These are phyloP conservation scores for Rhagoletis pomonella DNA, from an alignment of 1,140 invertebrate species.

Conservation along the genomic window DNA sequence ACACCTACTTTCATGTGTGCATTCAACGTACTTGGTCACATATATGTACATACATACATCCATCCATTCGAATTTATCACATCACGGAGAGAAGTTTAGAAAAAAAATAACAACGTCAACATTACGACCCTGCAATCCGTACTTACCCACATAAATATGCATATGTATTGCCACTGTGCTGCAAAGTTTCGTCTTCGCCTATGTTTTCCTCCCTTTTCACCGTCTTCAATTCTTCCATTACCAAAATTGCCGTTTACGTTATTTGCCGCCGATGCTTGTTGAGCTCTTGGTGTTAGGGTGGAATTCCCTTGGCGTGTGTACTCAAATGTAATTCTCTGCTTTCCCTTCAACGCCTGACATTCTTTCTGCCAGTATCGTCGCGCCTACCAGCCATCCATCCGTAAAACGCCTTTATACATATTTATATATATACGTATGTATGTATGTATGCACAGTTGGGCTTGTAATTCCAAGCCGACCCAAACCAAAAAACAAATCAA, in stretches of 20 bases:
- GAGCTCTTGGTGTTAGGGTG: slow-evolving; percentile 50
- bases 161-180: neutral
- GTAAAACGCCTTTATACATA: neutral
- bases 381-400: slow-evolving; percentile 38
- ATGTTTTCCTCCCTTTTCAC: neutral
- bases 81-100: slow-evolving; percentile 22
- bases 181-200: slow-evolving; percentile 52
- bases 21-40: no score
- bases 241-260: slow-evolving; percentile 49
- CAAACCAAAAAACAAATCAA: slow-evolving; percentile 34
- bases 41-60: neutral
- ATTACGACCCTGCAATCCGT: slow-evolving; percentile 13
- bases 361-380: slow-evolving; percentile 27
- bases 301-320: slow-evolving; percentile 51
- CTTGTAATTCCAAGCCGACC: neutral
- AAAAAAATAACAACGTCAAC: slow-evolving; percentile 37
- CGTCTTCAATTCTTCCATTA: neutral
- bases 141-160: neutral
- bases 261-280: slow-evolving; percentile 46
- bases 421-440: neutral
- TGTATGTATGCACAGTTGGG: neutral
- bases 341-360: slow-evolving; percentile 44
- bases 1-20: neutral
- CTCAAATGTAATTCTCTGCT: slow-evolving; percentile 37
- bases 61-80: slow-evolving; percentile 41